phyloP scores from a whole-genome alignment of 1,140 invertebrate genomes.

The Pemphigus obesinymphae region DNA sequence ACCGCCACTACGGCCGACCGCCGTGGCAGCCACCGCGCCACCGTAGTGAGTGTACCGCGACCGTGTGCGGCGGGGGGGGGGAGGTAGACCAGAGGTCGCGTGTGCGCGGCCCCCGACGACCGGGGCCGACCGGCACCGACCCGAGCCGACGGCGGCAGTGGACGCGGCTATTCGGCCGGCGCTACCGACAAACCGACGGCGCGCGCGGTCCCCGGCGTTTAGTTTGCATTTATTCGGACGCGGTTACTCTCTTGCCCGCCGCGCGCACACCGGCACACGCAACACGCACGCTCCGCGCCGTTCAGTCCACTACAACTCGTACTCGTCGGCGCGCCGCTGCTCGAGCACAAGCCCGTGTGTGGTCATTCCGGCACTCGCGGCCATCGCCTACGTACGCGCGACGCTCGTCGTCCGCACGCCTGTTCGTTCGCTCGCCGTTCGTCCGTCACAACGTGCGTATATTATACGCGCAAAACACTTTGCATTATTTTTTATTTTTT shows the following conservation, averaged over 20 bases:
- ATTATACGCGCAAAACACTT: neutral
- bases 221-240: conserved; percentile 39
- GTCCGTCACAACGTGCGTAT: neutral
- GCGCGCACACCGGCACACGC: neutral
- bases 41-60: neutral
- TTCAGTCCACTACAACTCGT: neutral
- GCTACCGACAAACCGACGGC: conserved; percentile 30
- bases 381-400: conserved; percentile 23
- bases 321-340: neutral
- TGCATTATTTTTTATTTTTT: neutral
- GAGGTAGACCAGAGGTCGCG: conserved; percentile 28
- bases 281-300: neutral
- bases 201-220: conserved; percentile 33
- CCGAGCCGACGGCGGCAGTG: conserved; percentile 2
- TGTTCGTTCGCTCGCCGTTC: neutral
- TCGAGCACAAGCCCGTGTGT: neutral
- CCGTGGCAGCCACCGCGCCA: neutral
- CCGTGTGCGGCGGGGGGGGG: neutral
- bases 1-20: neutral
- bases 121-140: neutral
- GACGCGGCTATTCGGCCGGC: conserved; percentile 27
- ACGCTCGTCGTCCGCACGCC: neutral
- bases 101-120: conserved; percentile 23
- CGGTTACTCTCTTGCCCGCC: conserved; percentile 14
- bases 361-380: conserved; percentile 40